phyloP scores from a whole-genome alignment of 2,888 invertebrate species.

The Aethes cnicana region DNA sequence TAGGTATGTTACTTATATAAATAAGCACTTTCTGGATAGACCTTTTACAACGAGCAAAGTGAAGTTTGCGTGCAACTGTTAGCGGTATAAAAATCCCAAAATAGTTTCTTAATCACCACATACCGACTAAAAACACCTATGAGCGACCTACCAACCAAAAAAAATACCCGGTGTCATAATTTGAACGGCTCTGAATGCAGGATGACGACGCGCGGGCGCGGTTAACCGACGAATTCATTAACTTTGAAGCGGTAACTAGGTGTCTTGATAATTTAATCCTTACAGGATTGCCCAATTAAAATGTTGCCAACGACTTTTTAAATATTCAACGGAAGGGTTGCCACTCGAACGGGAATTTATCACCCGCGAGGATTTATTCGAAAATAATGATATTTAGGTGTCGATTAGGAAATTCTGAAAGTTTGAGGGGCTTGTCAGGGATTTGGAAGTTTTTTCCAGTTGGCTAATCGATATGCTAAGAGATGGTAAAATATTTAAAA shows the following conservation, averaged over 20 bases:
- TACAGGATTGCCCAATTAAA: conserved; percentile 79
- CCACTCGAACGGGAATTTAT: conserved; percentile 72
- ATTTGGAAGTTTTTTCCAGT: conserved; percentile 18
- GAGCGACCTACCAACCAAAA: no score
- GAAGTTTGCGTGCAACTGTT: no score
- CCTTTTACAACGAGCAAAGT: no score
- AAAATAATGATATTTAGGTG: conserved; percentile 78
- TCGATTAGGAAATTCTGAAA: conserved; percentile 75
- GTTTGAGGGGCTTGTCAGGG: conserved; percentile 52
- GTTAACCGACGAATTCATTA: conserved; percentile 80
- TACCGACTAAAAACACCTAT: no score
- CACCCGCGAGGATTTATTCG: conserved; percentile 71
- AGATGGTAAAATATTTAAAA: no score
- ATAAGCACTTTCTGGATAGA: no score
- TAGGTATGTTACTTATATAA: no score
- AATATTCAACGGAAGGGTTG: conserved; percentile 77
- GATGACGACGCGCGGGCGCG: conserved; percentile 44
- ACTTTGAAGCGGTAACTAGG: conserved; percentile 76
- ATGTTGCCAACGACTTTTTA: conserved; percentile 81
- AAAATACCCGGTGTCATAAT: conserved; percentile 34
- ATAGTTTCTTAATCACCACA: no score
- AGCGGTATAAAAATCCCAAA: no score
- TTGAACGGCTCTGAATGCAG: conserved; percentile 34
- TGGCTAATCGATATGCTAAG: no score
- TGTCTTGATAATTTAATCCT: conserved; percentile 83